phyloP scores from a whole-genome alignment of 2,888 invertebrate species.

The Tenthredo amoena region DNA sequence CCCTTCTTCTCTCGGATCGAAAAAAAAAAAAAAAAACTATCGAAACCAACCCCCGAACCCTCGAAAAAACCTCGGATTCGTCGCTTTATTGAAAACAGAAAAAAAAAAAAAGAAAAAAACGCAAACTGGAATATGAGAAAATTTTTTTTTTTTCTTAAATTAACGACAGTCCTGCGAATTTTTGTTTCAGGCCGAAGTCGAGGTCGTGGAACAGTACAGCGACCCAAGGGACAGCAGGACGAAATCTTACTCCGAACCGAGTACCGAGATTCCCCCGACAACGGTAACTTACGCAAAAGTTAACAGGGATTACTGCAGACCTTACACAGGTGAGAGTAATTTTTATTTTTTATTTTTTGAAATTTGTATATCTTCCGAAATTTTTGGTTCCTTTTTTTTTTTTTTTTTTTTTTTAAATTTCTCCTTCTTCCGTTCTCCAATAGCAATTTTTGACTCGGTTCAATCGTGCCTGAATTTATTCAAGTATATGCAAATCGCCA shows the following conservation, averaged over 20 bases:
- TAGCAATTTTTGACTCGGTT: neutral
- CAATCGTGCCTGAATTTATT: conserved; percentile 50
- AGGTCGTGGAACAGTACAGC: conserved; percentile 87
- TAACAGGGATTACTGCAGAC: conserved; percentile 81
- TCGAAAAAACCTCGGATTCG: too few relatives aligned
- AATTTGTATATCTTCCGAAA: neutral
- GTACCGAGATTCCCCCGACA: conserved; percentile 75
- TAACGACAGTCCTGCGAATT: neutral
- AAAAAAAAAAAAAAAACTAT: too few relatives aligned
- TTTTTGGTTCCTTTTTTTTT: neutral
- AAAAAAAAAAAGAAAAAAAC: too few relatives aligned
- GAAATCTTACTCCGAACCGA: conserved; percentile 75
- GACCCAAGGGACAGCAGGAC: conserved; percentile 84
- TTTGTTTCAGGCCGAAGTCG: conserved; percentile 80
- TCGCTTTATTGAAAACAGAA: too few relatives aligned
- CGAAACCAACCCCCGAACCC: too few relatives aligned
- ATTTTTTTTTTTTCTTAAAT: too few relatives aligned
- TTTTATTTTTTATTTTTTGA: conserved; percentile 39
- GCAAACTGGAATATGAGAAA: too few relatives aligned
- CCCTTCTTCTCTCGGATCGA: too few relatives aligned
- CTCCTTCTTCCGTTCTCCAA: neutral
- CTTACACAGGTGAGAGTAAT: conserved; percentile 79
- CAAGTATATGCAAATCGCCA: conserved; percentile 69
- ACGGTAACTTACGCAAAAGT: conserved; percentile 78
- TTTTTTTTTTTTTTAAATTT: neutral